Conservation (phyloP, 2,888 invertebrate genomes). For the Eledone cirrhosa region DNA sequence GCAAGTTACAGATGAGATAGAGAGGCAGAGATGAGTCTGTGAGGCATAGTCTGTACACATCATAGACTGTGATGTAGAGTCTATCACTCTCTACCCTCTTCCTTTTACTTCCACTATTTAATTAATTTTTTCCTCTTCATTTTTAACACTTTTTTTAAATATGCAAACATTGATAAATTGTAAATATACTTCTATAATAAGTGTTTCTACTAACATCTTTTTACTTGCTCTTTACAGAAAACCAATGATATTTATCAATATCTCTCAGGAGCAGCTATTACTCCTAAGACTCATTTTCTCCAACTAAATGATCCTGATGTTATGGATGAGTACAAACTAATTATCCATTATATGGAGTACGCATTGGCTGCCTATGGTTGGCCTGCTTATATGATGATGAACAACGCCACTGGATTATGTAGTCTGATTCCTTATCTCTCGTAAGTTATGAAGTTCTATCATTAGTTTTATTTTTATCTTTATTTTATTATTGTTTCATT, state of each 20-base stretch:
- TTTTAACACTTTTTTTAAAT: no score
- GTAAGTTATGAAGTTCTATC: constrained; percentile 62
- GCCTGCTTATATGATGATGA: constrained; percentile 84
- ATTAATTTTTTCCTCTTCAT: no score
- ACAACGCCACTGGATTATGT: constrained; percentile 77
- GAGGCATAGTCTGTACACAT: no score
- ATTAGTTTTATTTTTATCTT: no score
- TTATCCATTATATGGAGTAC: constrained; percentile 82
- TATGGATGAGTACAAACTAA: constrained; percentile 62
- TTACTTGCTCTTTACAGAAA: constrained; percentile 68
- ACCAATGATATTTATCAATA: constrained; percentile 86
- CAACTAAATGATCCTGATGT: constrained; percentile 76
- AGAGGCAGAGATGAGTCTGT: no score
- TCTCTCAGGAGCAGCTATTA: constrained; percentile 84
- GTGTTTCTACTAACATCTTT: background rate
- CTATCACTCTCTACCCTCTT: no score
- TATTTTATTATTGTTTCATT: no score
- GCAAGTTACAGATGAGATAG: no score
- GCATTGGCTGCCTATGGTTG: constrained; percentile 88
- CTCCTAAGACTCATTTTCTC: constrained; percentile 82
- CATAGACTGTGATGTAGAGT: no score
- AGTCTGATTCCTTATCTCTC: constrained; percentile 76
- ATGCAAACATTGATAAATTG: background rate
- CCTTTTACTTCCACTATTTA: no score
- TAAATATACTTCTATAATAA: no score